These are phyloP conservation scores for Salvelinus alpinus DNA, from an alignment of 2,113 vertebrate genomes.

Conservation along the genomic window DNA sequence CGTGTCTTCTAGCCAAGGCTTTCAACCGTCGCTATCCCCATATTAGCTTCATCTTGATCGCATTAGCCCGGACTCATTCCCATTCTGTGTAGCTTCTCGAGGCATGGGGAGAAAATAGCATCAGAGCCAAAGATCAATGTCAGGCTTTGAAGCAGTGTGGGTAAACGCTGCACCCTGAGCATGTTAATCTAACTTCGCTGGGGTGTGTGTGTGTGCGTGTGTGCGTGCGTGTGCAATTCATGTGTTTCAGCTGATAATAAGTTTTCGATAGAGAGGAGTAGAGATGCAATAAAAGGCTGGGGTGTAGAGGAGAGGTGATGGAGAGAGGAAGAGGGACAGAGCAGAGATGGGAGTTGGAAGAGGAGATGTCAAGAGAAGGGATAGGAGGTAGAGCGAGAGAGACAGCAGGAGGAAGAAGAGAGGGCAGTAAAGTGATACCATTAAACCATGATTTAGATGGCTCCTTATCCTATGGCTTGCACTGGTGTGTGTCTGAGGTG, in stretches of 20 bases:
- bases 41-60: too few species aligned
- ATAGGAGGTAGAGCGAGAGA: too few species aligned
- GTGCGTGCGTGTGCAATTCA: background rate
- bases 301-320: background rate
- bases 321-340: background rate
- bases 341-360: background rate
- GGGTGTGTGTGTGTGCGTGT: constrained; percentile 3
- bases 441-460: too few species aligned
- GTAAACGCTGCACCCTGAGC: background rate
- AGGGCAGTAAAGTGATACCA: too few species aligned
- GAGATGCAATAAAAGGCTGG: too few species aligned
- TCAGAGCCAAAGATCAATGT: constrained; percentile 10
- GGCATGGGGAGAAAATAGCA: background rate
- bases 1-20: too few species aligned
- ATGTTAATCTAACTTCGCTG: background rate
- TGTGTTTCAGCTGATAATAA: background rate
- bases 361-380: background rate
- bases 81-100: background rate
- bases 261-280: too few species aligned
- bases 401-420: too few species aligned
- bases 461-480: too few species aligned
- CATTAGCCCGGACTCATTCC: background rate
- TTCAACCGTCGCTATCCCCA: too few species aligned
- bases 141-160: background rate
- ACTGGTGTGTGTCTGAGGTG: too few species aligned